Evolutionary conservation across 1,140 invertebrate species (phyloP).

Genomic region (Hirudo medicinalis): DNA sequence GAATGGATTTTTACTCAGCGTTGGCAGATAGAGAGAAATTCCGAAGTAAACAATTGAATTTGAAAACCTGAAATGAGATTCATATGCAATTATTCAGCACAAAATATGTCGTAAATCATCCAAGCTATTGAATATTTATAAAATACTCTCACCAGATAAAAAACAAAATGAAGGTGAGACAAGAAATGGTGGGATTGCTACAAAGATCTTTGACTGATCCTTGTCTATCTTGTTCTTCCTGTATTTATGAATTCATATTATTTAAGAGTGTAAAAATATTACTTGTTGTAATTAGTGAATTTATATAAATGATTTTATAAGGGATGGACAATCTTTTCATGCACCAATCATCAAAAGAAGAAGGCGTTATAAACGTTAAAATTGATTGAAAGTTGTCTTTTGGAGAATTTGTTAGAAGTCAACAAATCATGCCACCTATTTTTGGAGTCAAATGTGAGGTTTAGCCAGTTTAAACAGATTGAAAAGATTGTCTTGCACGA

Average conservation of each 20-base stretch:
- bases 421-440: too few species aligned
- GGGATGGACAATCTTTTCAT: too few species aligned
- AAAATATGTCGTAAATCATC: background rate
- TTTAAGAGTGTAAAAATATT: too few species aligned
- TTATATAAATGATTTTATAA: too few species aligned
- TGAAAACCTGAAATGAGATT: constrained; percentile 48
- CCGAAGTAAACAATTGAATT: constrained; percentile 50
- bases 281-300: background rate
- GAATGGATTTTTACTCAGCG: constrained; percentile 35
- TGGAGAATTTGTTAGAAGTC: too few species aligned
- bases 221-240: background rate
- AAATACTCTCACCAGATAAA: constrained; percentile 1
- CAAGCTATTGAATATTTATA: background rate
- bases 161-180: background rate
- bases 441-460: too few species aligned
- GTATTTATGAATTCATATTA: too few species aligned
- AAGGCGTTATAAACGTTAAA: too few species aligned
- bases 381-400: too few species aligned
- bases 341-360: too few species aligned
- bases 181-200: background rate
- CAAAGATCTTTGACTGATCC: background rate
- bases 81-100: background rate
- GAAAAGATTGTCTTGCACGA: too few species aligned
- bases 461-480: too few species aligned
- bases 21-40: constrained; percentile 46